A percentile compares a stretch with the other conserved stretches of the same genome.
These are phyloP conservation scores for Drosophila kikkawai DNA, from an alignment of 1,140 invertebrate species.

Conservation along the genomic window DNA sequence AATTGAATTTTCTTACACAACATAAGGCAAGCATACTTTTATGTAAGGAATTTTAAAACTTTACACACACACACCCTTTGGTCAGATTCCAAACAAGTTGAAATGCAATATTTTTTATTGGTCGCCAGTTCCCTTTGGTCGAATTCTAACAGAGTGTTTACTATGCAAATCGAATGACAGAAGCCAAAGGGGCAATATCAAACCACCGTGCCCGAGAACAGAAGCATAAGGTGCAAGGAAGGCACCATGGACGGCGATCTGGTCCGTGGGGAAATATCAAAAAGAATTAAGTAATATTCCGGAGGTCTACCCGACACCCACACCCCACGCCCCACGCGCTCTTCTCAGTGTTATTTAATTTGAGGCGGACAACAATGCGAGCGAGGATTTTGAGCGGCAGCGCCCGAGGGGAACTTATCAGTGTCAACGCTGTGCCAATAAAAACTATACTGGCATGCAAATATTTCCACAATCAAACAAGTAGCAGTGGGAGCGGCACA, in stretches of 20 bases:
- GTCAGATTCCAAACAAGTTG: slow-evolving; percentile 1
- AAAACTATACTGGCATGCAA: slow-evolving; percentile 81
- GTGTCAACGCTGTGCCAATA: slow-evolving; percentile 83
- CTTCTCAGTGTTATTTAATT: slow-evolving; percentile 67
- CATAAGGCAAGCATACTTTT: neutral
- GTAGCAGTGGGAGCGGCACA: slow-evolving; percentile 58
- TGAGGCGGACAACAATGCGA: slow-evolving; percentile 22
- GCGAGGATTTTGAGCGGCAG: slow-evolving; percentile 7
- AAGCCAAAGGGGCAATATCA: slow-evolving; percentile 55
- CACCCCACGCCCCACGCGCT: neutral
- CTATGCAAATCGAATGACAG: slow-evolving; percentile 77
- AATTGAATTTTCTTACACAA: neutral
- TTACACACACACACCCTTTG: neutral
- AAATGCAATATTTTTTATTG: slow-evolving; percentile 63
- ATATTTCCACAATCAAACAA: slow-evolving; percentile 82
- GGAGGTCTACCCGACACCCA: slow-evolving; percentile 21
- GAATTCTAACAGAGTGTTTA: slow-evolving; percentile 57
- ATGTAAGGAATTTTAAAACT: neutral
- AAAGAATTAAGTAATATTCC: slow-evolving; percentile 66
- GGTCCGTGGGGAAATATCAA: slow-evolving; percentile 16
- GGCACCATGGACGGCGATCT: neutral
- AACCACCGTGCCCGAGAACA: slow-evolving; percentile 5
- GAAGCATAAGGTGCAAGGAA: slow-evolving; percentile 17
- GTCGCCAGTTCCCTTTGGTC: slow-evolving; percentile 37
- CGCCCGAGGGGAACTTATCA: slow-evolving; percentile 77